Conservation (phyloP, 2,888 invertebrate genomes). For the Didymodactylos carnosus region DNA sequence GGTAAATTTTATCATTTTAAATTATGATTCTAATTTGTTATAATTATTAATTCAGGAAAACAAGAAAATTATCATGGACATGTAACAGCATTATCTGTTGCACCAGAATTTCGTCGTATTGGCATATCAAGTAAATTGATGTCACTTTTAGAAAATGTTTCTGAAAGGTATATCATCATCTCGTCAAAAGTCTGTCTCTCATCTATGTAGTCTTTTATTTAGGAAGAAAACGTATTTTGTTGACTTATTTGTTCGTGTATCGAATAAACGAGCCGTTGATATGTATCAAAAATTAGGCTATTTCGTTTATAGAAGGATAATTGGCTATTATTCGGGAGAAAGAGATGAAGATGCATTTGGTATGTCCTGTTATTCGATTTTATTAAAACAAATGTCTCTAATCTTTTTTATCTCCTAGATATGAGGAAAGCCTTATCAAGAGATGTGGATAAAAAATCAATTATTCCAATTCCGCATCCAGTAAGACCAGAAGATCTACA, state of each 20-base stretch:
- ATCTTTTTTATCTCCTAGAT: conserved; percentile 44
- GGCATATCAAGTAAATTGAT: conserved; percentile 79
- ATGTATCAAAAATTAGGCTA: conserved; percentile 87
- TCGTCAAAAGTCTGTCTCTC: neutral
- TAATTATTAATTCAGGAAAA: conserved; percentile 94
- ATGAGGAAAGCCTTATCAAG: conserved; percentile 91
- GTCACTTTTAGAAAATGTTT: conserved; percentile 79
- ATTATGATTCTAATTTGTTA: neutral
- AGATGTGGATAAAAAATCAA: conserved; percentile 71
- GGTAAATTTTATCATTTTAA: neutral
- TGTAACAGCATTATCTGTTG: conserved; percentile 87
- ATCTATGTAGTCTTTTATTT: conserved; percentile 28
- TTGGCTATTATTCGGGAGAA: conserved; percentile 72
- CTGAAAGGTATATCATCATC: conserved; percentile 50
- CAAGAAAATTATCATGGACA: conserved; percentile 99
- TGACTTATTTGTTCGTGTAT: conserved; percentile 88
- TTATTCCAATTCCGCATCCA: conserved; percentile 75
- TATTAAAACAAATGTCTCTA: no score
- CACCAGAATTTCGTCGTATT: conserved; percentile 71
- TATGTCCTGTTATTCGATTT: conserved; percentile 35
- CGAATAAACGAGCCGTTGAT: conserved; percentile 83
- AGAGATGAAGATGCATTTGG: conserved; percentile 97
- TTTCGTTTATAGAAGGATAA: conserved; percentile 76
- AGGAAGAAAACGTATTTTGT: conserved; percentile 92
- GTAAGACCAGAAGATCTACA: conserved; percentile 79